These are phyloP conservation scores for Alfaro cultratus DNA, from an alignment of 2,797 vertebrate genomes.

Conservation along the genomic window DNA sequence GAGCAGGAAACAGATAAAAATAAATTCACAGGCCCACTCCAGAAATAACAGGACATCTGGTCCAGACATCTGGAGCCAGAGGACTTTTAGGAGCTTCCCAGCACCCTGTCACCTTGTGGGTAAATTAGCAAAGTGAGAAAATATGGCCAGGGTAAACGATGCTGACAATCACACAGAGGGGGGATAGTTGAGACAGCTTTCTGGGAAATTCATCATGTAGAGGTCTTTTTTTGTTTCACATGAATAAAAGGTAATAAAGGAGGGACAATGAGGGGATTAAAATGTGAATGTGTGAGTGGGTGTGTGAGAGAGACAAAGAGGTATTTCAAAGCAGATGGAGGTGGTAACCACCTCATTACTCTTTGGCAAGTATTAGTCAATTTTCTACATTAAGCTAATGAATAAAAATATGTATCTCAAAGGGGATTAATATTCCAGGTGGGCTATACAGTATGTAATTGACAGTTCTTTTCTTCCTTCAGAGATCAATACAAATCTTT, in stretches of 20 bases:
- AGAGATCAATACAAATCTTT: conserved; percentile 37
- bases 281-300: conserved; percentile 17
- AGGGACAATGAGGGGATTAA: conserved; percentile 39
- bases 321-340: conserved; percentile 30
- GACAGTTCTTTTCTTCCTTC: conserved; percentile 35
- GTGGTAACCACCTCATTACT: conserved; percentile 45
- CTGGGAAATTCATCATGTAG: conserved; percentile 64
- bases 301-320: not conserved
- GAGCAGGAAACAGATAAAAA: conserved; percentile 70
- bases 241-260: conserved; percentile 60
- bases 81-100: conserved; percentile 78
- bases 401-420: conserved; percentile 35
- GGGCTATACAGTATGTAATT: conserved; percentile 35
- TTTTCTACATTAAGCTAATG: conserved; percentile 35
- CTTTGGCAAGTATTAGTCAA: conserved; percentile 29
- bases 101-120: conserved; percentile 82
- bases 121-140: conserved; percentile 83
- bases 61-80: conserved; percentile 82
- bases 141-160: conserved; percentile 82
- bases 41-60: conserved; percentile 84
- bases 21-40: conserved; percentile 72
- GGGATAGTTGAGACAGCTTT: conserved; percentile 65
- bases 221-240: conserved; percentile 56
- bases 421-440: conserved; percentile 32
- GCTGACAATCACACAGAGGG: conserved; percentile 79